Evolutionary conservation across 2,888 invertebrate genomes (phyloP), one percentile per base, ranked within the genome.

Genomic region (Mesoligia furuncula): DNA sequence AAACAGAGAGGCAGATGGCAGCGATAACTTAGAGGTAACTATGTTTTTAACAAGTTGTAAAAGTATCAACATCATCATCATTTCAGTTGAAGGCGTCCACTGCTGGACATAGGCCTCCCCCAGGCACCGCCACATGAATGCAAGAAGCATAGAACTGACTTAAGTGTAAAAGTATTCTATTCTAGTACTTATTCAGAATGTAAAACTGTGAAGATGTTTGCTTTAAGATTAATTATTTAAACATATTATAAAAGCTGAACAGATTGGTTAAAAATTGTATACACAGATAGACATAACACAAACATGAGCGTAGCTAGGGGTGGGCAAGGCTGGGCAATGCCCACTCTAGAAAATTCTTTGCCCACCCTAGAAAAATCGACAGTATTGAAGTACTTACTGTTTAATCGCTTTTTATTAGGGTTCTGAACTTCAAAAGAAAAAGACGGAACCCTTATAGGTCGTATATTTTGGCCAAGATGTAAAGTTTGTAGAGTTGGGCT

Each of bases 1-100:
- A 79, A 99, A 99, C 94, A 97, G 99, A 89, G 99, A 99, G 96
- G 99, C 99, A 8, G 99, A 99, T 95, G 99, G 99, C 69, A 99
- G 99, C 94, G 99, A 99, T 93, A 99, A 99, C 92, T 97, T 99
- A 73, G 99, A 99, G 97, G 98, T 98, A 95, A 72, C 80, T 75
- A 20, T 24, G 13, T 27, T 27, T 13, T 48, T 48, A 4, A 48
- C 36, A 36, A 36, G 62, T 62, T 36, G 62, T 24, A 36, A 62
- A 36, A 36, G 36, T 24, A 11, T 36, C 31, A 31, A 17, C 17
- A 62, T 36, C 17, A 31, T 61, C 5, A 62, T 9, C 9, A 20
- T 62, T 20, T 61, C 31, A 61, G 31, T 17, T 1, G 61, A 20
- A 31, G 8, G 17, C 3, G 1, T 61, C 17, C n/a, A 57, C n/a